phyloP scores from a whole-genome alignment of 2,113 vertebrate species.

The Eira barbara region DNA sequence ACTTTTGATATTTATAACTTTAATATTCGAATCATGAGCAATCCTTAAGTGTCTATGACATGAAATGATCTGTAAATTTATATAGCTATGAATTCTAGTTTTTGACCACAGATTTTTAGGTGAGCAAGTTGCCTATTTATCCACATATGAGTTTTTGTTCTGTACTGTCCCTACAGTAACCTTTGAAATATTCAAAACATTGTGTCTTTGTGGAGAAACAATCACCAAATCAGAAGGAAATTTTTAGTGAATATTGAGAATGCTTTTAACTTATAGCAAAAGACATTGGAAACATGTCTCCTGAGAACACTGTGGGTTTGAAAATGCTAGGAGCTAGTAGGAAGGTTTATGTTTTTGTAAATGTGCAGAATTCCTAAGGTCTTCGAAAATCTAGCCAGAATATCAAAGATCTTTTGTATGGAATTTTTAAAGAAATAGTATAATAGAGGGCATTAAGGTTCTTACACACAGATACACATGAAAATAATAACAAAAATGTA shows the following conservation, averaged over 20 bases:
- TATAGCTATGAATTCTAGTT: not conserved
- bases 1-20: not conserved
- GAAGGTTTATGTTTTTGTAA: slow-evolving; percentile 11
- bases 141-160: not conserved
- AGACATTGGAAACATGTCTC: not conserved
- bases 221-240: not conserved
- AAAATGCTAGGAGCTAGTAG: not conserved
- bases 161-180: not conserved
- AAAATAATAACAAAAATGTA: not conserved
- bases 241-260: slow-evolving; percentile 1
- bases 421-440: not conserved
- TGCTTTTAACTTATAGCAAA: not conserved
- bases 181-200: not conserved
- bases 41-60: not conserved
- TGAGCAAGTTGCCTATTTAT: not conserved
- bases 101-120: not conserved
- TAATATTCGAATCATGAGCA: not conserved
- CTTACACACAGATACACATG: not conserved
- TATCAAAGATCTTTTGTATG: not conserved
- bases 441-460: not conserved
- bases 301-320: not conserved
- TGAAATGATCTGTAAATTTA: not conserved
- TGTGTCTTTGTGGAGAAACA: not conserved
- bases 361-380: not conserved
- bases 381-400: not conserved